phyloP scores from a whole-genome alignment of 2,797 vertebrate genomes.

The Poecilia velifera region DNA sequence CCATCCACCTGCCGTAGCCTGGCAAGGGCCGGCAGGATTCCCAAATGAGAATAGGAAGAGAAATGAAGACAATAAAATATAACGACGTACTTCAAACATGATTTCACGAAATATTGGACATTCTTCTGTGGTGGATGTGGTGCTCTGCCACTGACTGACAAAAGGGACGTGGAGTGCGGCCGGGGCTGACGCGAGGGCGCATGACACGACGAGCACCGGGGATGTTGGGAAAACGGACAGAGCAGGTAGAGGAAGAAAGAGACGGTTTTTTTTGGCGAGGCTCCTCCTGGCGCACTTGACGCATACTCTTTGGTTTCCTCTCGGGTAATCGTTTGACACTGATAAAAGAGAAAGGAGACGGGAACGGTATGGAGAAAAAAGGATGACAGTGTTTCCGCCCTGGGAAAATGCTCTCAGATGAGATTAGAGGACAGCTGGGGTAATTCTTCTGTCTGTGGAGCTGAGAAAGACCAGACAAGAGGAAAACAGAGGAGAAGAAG shows the following conservation, averaged over 20 bases:
- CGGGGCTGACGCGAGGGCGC: constrained; percentile 36
- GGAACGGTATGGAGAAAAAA: constrained; percentile 55
- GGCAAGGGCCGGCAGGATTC: constrained; percentile 29
- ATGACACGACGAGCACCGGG: constrained; percentile 11
- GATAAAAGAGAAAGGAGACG: constrained; percentile 60
- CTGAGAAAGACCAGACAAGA: constrained; percentile 24
- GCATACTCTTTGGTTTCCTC: constrained; percentile 63
- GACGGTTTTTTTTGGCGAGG: constrained; percentile 47
- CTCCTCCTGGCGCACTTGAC: constrained; percentile 54
- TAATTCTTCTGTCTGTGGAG: constrained; percentile 64
- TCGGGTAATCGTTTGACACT: constrained; percentile 75
- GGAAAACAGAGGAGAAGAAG: constrained; percentile 9
- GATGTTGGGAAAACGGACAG: constrained; percentile 18
- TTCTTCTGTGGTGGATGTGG: constrained; percentile 63
- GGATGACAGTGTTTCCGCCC: constrained; percentile 72
- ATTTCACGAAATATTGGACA: constrained; percentile 56
- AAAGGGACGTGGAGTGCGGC: constrained; percentile 31
- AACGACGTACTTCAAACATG: constrained; percentile 43
- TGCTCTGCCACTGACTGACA: constrained; percentile 62
- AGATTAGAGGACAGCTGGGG: constrained; percentile 65
- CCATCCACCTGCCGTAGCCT: constrained; percentile 59
- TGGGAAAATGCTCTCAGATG: constrained; percentile 69
- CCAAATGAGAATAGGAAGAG: constrained; percentile 12
- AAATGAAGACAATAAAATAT: constrained; percentile 14
- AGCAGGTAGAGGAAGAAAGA: constrained; percentile 52